Conservation (phyloP, 2,113 vertebrate genomes). For the Chionomys nivalis region DNA sequence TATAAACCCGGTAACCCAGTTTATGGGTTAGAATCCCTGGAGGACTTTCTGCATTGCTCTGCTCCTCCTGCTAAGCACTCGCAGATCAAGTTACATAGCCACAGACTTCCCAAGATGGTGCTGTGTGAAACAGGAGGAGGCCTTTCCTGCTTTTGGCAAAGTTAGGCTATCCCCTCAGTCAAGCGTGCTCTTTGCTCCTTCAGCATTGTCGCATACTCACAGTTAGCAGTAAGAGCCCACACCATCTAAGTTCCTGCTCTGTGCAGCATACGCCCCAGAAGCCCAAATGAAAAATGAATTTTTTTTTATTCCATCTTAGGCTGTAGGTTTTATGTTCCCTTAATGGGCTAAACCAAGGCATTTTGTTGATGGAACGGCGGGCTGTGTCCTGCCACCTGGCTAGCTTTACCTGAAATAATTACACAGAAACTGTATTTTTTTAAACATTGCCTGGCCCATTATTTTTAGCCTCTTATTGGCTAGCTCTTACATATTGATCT, state of each 20-base stretch:
- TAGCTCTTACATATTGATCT: too few species aligned
- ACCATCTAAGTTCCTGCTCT: neutral
- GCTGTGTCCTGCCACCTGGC: too few species aligned
- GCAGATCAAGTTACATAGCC: neutral
- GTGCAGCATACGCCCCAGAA: neutral
- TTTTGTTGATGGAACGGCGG: too few species aligned
- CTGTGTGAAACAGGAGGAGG: too few species aligned
- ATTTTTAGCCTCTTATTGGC: too few species aligned
- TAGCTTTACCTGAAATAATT: too few species aligned
- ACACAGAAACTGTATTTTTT: too few species aligned
- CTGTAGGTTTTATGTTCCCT: neutral
- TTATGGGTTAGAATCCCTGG: neutral
- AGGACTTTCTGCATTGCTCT: neutral
- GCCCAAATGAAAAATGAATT: neutral
- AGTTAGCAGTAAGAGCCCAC: neutral
- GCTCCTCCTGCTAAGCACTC: neutral
- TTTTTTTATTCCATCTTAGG: neutral
- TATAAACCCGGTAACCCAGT: neutral
- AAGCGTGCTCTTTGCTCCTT: neutral
- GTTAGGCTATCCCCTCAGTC: neutral
- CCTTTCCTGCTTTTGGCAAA: neutral
- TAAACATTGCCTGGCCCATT: too few species aligned
- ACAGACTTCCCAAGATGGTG: neutral
- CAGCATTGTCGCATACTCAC: neutral
- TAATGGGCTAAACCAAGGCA: neutral